Percentiles rank a stretch among this genome's conserved stretches.
Evolutionary conservation across 2,888 invertebrate species (phyloP).

Genomic region (Campoplex capitator): DNA sequence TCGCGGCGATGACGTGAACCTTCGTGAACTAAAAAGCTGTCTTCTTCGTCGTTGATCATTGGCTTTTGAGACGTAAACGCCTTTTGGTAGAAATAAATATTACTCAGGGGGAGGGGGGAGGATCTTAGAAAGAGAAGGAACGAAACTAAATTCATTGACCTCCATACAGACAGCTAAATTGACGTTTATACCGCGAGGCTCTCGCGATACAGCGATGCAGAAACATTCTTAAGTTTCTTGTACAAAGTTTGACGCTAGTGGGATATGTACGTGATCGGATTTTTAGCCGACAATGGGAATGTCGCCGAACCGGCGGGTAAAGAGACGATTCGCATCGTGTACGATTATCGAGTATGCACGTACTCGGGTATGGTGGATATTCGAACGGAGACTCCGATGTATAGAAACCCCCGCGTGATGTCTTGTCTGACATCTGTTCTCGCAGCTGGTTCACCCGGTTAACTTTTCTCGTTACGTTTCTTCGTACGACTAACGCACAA

Average conservation of each 20-base stretch:
- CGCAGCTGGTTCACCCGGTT: slow-evolving; percentile 67
- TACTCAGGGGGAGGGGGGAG: neutral
- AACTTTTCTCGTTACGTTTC: slow-evolving; percentile 58
- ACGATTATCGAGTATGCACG: slow-evolving; percentile 61
- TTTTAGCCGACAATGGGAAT: slow-evolving; percentile 51
- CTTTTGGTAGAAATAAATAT: no score
- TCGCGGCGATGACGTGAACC: no score
- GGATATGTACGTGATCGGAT: slow-evolving; percentile 25
- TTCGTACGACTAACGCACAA: slow-evolving; percentile 41
- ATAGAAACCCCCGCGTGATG: slow-evolving; percentile 44
- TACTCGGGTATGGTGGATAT: slow-evolving; percentile 22
- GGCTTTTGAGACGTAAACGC: no score
- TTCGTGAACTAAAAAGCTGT: no score
- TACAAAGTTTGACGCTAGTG: neutral
- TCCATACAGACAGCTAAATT: neutral
- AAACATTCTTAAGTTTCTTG: slow-evolving; percentile 33
- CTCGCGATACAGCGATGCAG: neutral
- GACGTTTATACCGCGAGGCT: neutral
- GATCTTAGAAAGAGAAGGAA: neutral
- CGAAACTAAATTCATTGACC: slow-evolving; percentile 3
- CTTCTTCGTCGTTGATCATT: no score
- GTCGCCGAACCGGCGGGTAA: neutral
- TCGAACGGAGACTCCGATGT: slow-evolving; percentile 11
- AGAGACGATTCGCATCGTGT: slow-evolving; percentile 25
- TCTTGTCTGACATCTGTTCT: slow-evolving; percentile 67